phyloP scores from a whole-genome alignment of 1,140 invertebrate genomes.

The Megalonaias nervosa region DNA sequence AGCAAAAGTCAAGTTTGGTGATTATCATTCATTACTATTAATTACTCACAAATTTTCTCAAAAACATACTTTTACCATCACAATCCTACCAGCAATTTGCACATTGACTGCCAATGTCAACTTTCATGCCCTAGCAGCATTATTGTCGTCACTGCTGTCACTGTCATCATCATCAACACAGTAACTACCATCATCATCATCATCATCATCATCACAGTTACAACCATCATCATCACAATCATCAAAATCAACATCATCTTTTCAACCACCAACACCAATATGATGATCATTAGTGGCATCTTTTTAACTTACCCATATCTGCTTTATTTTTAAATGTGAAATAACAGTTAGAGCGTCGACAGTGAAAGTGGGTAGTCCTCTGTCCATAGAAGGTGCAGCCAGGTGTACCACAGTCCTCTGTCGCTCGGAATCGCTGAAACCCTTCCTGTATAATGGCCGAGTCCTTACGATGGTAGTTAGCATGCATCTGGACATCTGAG shows the following conservation, averaged over 20 bases:
- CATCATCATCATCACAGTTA: neutral
- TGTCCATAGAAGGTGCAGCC: slow-evolving; percentile 95
- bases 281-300: neutral
- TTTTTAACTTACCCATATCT: slow-evolving; percentile 91
- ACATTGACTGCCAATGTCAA: too few species aligned
- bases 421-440: slow-evolving; percentile 91
- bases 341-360: slow-evolving; percentile 88
- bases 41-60: too few species aligned
- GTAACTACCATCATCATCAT: neutral
- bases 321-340: slow-evolving; percentile 99
- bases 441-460: slow-evolving; percentile 98
- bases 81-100: too few species aligned
- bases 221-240: neutral
- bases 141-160: neutral
- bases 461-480: slow-evolving; percentile 98
- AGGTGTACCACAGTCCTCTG: slow-evolving; percentile 89
- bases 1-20: too few species aligned
- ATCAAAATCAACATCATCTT: neutral
- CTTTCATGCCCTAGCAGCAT: too few species aligned
- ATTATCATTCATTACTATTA: too few species aligned
- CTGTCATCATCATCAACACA: neutral
- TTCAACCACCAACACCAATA: neutral
- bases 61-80: too few species aligned
- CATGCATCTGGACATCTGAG: slow-evolving; percentile 99
- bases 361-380: slow-evolving; percentile 98